These are phyloP conservation scores for Mormoops blainvillei DNA, from an alignment of 2,113 vertebrate genomes.

Conservation along the genomic window DNA sequence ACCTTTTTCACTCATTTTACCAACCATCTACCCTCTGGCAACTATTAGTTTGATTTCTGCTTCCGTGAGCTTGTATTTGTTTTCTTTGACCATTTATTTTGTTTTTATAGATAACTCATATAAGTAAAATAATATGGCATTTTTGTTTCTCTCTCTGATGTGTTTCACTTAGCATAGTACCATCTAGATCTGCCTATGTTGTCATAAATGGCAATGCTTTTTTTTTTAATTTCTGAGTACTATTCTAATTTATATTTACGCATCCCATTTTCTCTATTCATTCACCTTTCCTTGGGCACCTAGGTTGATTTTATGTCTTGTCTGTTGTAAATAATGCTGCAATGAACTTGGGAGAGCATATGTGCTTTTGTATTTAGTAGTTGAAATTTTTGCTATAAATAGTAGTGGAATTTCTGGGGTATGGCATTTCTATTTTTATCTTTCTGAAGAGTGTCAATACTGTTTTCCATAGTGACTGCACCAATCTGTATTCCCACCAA, in stretches of 20 bases:
- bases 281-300: not conserved
- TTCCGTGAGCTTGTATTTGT: too few relatives aligned
- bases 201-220: not conserved
- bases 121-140: not conserved
- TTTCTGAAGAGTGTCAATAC: not conserved
- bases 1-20: too few relatives aligned
- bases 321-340: not conserved
- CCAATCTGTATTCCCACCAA: not conserved
- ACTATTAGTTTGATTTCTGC: too few relatives aligned
- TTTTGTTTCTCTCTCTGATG: not conserved
- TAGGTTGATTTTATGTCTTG: not conserved
- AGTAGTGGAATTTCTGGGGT: not conserved
- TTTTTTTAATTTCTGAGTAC: not conserved
- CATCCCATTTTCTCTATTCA: not conserved
- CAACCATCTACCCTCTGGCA: too few relatives aligned
- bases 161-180: not conserved
- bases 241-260: not conserved
- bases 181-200: not conserved
- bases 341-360: not conserved
- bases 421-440: not conserved
- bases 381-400: not conserved
- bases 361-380: not conserved
- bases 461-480: not conserved
- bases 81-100: too few relatives aligned
- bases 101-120: not conserved